Percentiles rank a stretch among this genome's conserved stretches.
Evolutionary conservation across 2,797 vertebrate species (phyloP).

Genomic region (Periophthalmus magnuspinnatus): DNA sequence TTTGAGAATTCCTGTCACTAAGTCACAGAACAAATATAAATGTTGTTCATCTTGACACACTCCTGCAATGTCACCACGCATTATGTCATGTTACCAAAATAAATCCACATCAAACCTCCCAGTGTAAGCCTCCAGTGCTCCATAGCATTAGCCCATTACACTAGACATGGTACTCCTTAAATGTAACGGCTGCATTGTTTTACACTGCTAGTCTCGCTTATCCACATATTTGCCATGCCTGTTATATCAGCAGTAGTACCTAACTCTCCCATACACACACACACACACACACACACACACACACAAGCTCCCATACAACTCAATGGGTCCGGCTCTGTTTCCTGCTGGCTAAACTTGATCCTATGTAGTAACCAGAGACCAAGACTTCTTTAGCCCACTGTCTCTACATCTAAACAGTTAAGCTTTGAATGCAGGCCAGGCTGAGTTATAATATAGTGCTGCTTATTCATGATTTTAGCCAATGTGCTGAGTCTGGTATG

Average conservation of each 20-base stretch:
- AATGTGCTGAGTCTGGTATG: not conserved
- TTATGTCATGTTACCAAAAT: not conserved
- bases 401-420: conserved; percentile 36
- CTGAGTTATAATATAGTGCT: not conserved
- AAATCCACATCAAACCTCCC: not conserved
- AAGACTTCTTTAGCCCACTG: conserved; percentile 17
- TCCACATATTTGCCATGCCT: conserved; percentile 5
- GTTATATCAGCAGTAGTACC: conserved; percentile 7
- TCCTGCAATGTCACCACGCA: not conserved
- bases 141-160: not conserved
- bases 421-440: conserved; percentile 32
- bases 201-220: not conserved
- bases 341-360: conserved; percentile 59
- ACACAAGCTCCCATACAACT: conserved; percentile 11
- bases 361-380: conserved; percentile 54
- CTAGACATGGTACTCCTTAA: not conserved
- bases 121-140: not conserved
- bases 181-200: not conserved
- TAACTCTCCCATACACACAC: conserved; percentile 10
- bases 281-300: conserved; percentile 14
- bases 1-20: no score
- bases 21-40: not conserved
- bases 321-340: conserved; percentile 31
- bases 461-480: conserved; percentile 24
- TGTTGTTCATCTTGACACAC: not conserved